Base-by-base conservation (phyloP, 1,140 invertebrate species). In the Chymomyza costata region DNA sequence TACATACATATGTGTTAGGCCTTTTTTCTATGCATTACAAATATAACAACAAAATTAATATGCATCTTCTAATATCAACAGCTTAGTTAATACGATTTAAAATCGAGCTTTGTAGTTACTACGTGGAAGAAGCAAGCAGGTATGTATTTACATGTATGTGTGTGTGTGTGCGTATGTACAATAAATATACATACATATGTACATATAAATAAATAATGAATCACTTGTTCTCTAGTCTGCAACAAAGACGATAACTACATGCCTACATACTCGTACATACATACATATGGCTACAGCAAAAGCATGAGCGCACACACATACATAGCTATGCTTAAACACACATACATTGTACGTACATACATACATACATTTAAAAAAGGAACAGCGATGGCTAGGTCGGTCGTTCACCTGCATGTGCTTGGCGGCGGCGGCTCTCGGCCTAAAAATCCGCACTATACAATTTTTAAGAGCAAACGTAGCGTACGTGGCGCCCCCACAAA, bases 371-470 rank as follows among this genome's bases (percentile, higher is more conserved):
- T 35, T 44, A 73, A 68, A 73, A 73, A 73, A 73, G 63, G 63
- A 73, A 82, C 81, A 82, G 80, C 83, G 84, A 84, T 84, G 82
- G 82, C 82, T 84, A 84, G 82, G 82, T 84, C 82, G 82, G 82
- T 84, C 82, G 82, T 84, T 84, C 76, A 84, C 82, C 82, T 84
- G 71, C 63, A 48, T 59, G 40, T 30, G 68, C 68, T 59, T 66
- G 58, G 55, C 38, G 56, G 41, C 21, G 19, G 7, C 48, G n/a
- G n/a, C n/a, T n/a, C n/a, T n/a, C n/a, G n/a, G n/a, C n/a, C n/a
- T n/a, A n/a, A n/a, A n/a, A n/a, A n/a, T n/a, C n/a, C n/a, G n/a
- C n/a, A n/a, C n/a, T n/a, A 17, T 15, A 37, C 47, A 41, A n/a
- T 31, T 5, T n/a, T 25, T 17, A 53, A 55, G 54, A 65, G 47